Conservation (phyloP, 1,140 invertebrate genomes). For the Aphis gossypii region DNA sequence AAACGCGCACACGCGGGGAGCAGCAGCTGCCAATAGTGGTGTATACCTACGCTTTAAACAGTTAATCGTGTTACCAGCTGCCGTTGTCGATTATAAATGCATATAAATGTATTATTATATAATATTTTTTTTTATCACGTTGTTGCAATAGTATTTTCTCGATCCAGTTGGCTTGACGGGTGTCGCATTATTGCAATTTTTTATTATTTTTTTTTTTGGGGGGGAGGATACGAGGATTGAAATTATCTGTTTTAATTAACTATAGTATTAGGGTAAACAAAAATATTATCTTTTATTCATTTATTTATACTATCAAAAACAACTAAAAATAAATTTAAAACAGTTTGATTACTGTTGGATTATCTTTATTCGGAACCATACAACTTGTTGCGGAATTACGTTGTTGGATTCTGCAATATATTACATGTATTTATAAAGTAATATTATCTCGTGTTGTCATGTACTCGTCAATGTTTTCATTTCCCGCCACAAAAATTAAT, state of each 20-base stretch:
- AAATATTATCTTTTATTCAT: too few relatives aligned
- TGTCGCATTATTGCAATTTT: background rate
- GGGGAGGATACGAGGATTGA: background rate
- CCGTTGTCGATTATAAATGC: background rate
- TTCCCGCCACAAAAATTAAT: background rate
- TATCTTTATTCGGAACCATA: background rate
- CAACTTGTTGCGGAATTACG: background rate
- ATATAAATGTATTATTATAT: background rate
- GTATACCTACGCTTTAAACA: conserved; percentile 10
- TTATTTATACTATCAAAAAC: too few relatives aligned
- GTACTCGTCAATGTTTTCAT: background rate
- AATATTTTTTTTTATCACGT: background rate
- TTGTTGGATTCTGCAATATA: background rate
- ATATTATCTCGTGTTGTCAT: background rate
- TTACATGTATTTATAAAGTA: background rate
- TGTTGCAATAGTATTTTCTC: background rate
- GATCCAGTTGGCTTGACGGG: background rate
- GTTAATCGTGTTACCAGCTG: conserved; percentile 48
- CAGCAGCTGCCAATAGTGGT: conserved; percentile 16
- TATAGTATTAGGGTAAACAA: background rate
- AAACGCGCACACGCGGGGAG: background rate
- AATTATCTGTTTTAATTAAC: background rate
- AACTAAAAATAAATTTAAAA: background rate
- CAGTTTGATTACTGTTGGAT: background rate
- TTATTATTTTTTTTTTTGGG: too few relatives aligned